These are phyloP conservation scores for Silurus aristotelis DNA, from an alignment of 2,797 vertebrate species.

Conservation along the genomic window DNA sequence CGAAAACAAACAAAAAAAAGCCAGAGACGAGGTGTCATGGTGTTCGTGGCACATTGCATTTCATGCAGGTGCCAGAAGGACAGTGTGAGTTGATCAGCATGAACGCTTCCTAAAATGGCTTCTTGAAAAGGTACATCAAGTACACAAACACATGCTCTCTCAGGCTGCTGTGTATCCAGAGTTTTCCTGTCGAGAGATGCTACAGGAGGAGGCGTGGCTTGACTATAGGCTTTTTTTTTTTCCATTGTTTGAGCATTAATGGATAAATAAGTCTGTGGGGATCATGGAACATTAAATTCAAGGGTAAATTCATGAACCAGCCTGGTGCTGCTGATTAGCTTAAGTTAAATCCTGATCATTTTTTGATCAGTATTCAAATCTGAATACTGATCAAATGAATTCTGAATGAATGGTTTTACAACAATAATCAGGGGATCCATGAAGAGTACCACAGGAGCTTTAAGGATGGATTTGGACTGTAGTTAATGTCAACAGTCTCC, in stretches of 20 bases:
- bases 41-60: slow-evolving; percentile 62
- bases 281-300: slow-evolving; percentile 2
- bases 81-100: slow-evolving; percentile 29
- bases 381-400: no score
- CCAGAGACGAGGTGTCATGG: slow-evolving; percentile 64
- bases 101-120: slow-evolving; percentile 14
- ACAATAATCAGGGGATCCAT: no score
- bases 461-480: no score
- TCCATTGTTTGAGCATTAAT: slow-evolving; percentile 37
- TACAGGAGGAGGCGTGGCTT: neutral
- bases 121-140: neutral
- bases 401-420: no score
- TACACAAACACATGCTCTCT: neutral
- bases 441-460: no score
- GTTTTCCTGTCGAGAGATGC: neutral
- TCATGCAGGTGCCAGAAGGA: slow-evolving; percentile 56
- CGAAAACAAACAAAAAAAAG: slow-evolving; percentile 57
- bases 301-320: slow-evolving; percentile 37
- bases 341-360: neutral
- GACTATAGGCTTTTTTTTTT: slow-evolving; percentile 17
- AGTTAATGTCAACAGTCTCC: no score
- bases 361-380: no score
- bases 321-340: neutral
- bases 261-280: slow-evolving; percentile 31
- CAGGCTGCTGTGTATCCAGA: neutral